Percentiles rank a stretch among this genome's conserved stretches.
phyloP scores from a whole-genome alignment of 2,797 vertebrate species.

The Phalanger gymnotis region DNA sequence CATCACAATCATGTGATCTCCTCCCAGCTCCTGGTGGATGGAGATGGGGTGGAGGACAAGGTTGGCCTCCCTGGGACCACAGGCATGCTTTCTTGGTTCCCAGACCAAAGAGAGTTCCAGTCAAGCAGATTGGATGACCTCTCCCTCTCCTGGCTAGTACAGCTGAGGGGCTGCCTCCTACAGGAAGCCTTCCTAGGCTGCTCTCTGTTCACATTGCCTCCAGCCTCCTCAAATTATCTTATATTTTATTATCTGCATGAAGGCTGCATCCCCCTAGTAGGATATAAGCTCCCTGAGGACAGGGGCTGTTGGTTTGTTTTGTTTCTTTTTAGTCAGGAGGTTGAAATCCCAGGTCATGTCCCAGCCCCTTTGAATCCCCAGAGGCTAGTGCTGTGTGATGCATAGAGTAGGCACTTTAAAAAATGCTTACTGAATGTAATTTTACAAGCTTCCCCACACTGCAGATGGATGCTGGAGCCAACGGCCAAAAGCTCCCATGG shows the following conservation, averaged over 20 bases:
- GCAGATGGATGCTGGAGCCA: neutral
- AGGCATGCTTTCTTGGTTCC: neutral
- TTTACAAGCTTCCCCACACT: neutral
- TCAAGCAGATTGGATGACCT: neutral
- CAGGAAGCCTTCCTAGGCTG: neutral
- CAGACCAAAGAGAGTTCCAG: neutral
- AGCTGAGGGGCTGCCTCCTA: neutral
- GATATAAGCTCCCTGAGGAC: neutral
- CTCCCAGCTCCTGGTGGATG: neutral
- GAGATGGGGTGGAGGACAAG: neutral
- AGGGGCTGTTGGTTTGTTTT: neutral
- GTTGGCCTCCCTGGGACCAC: neutral
- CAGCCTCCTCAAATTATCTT: neutral
- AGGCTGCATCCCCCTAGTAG: neutral
- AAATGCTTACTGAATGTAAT: neutral
- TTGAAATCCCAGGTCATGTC: neutral
- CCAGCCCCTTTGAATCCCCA: neutral
- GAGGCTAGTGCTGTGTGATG: neutral
- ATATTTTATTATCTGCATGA: neutral
- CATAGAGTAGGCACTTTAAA: neutral
- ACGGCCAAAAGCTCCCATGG: neutral
- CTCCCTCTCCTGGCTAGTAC: neutral
- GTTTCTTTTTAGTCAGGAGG: neutral
- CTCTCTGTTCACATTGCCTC: neutral
- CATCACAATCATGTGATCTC: neutral